Evolutionary conservation across 2,888 invertebrate species (phyloP), one percentile per base, ranked within the genome.

Genomic region (Meteorus colon): DNA sequence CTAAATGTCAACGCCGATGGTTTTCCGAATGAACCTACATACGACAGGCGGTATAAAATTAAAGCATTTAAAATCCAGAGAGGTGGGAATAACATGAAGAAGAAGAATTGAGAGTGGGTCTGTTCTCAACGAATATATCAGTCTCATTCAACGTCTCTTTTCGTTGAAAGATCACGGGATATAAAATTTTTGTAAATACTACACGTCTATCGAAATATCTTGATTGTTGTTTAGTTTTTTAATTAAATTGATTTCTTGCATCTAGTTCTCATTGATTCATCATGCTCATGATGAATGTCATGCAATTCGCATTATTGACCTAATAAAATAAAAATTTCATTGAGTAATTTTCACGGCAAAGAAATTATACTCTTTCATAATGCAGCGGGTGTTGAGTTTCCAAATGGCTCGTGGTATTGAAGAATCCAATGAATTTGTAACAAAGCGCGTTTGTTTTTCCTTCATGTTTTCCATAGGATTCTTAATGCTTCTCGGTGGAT

Each of bases 301-400:
- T 55, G 2, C 1, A 4, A 19, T 8, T 24, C 2, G 10, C n/a
- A 19, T n/a, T 55, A n/a, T 2, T 19, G 41, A 19, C 37, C 16
- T 19, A n/a, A 41, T 4, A 2, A 29, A 12, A 65, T 31, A 65
- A 19, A 37, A 27, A 62, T 37, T 27, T 1, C 6, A 73, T n/a
- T 51, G 27, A 55, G 34, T 19, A 29, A 2, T 10, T 10, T 19
- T 4, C n/a, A n/a, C 67, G 55, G 37, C 34, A 24, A 24, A 19
- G 1, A 55, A 51, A 27, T 27, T 14, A 59, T 34, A 51, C 41
- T 59, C 55, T 10, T n/a, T 31, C 60, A 85, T 81, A 65, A 91
- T 91, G 91, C 90, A 91, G 75, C 88, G 90, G 19, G 89, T 91
- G 65, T 82, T 91, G 68, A 91, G 91, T 81, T 88, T 90, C 77